Percentiles rank a stretch among this genome's conserved stretches.
Conservation (phyloP, 2,113 vertebrate species). For the Varanus komodoensis region DNA sequence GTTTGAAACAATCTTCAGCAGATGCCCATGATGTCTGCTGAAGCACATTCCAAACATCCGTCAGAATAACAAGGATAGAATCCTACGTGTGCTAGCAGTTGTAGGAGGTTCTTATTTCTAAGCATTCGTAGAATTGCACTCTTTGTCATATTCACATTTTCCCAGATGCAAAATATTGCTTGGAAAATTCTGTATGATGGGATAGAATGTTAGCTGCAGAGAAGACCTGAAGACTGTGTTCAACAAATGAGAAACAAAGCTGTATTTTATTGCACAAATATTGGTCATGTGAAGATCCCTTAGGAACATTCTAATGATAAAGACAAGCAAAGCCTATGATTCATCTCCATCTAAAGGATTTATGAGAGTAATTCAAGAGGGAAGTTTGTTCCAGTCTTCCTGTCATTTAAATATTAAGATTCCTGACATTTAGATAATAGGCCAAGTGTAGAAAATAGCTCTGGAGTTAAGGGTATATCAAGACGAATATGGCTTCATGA, state of each 20-base stretch:
- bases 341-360: constrained; percentile 1
- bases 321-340: neutral
- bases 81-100: neutral
- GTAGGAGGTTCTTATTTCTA: no score
- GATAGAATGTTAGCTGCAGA: neutral
- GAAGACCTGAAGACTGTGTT: neutral
- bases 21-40: neutral
- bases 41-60: neutral
- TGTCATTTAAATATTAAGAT: constrained; percentile 44
- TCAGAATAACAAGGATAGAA: neutral
- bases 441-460: constrained; percentile 50
- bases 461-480: constrained; percentile 48
- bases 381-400: constrained; percentile 38
- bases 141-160: neutral
- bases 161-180: neutral
- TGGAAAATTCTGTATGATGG: neutral
- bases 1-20: neutral
- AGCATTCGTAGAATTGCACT: no score
- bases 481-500: constrained; percentile 63
- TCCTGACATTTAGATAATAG: constrained; percentile 36
- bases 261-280: neutral
- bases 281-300: neutral
- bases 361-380: constrained; percentile 34
- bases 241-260: neutral
- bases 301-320: neutral